phyloP scores from a whole-genome alignment of 2,113 vertebrate species.

The Malurus elegans region DNA sequence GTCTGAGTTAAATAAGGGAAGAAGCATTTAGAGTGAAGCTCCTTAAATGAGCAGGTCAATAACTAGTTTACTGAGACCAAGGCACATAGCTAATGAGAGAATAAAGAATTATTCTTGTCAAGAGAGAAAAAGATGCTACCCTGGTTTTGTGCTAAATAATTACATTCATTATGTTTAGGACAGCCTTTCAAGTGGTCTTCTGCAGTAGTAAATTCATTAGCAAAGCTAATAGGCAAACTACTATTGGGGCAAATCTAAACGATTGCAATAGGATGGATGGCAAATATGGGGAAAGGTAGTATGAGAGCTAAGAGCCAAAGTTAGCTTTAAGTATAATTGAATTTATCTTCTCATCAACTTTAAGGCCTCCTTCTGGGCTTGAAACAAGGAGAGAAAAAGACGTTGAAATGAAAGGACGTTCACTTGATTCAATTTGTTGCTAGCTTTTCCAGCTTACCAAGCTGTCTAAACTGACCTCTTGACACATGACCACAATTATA shows the following conservation, averaged over 20 bases:
- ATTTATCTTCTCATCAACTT: constrained; percentile 65
- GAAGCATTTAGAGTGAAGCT: constrained; percentile 71
- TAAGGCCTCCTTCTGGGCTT: constrained; percentile 58
- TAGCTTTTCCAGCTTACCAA: constrained; percentile 30
- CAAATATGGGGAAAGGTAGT: constrained; percentile 57
- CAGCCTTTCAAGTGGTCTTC: constrained; percentile 74
- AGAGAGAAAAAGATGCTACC: constrained; percentile 72
- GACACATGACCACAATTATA: constrained; percentile 27
- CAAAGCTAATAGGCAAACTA: constrained; percentile 74
- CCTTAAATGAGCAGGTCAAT: constrained; percentile 79
- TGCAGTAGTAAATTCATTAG: constrained; percentile 79
- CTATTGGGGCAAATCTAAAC: constrained; percentile 72
- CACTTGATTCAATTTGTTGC: constrained; percentile 53
- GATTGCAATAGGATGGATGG: constrained; percentile 62
- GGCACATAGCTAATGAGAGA: constrained; percentile 77
- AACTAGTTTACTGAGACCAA: constrained; percentile 79
- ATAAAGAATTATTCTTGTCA: constrained; percentile 82
- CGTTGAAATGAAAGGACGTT: constrained; percentile 14
- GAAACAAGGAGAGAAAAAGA: constrained; percentile 42
- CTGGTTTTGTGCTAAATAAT: constrained; percentile 79
- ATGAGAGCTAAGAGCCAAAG: constrained; percentile 55
- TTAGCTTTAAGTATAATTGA: constrained; percentile 58
- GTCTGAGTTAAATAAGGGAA: constrained; percentile 79
- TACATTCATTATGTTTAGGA: constrained; percentile 77
- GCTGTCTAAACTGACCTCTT: constrained; percentile 28